phyloP scores from a whole-genome alignment of 2,113 vertebrate genomes.

The Barbus barbus region DNA sequence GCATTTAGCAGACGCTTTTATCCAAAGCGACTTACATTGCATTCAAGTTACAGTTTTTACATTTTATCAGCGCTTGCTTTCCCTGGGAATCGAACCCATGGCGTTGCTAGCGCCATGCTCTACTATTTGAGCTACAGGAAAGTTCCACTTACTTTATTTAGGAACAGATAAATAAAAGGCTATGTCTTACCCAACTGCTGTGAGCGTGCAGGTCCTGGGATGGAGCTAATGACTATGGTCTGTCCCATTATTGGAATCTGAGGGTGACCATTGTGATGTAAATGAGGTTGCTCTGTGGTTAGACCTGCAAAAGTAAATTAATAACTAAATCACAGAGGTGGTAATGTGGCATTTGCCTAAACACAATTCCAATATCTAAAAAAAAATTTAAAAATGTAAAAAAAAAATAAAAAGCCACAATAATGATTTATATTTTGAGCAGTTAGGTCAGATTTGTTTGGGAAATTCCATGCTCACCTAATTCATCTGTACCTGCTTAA shows the following conservation, averaged over 20 bases:
- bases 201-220: conserved; percentile 80
- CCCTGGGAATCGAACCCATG: too few species aligned
- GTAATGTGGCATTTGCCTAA: too few species aligned
- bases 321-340: not conserved
- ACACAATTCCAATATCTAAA: too few species aligned
- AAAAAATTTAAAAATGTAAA: too few species aligned
- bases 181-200: conserved; percentile 85
- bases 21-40: too few species aligned
- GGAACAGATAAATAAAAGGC: conserved; percentile 35
- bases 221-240: conserved; percentile 87
- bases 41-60: too few species aligned
- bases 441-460: not conserved
- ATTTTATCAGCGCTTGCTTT: too few species aligned
- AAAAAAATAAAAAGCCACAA: not conserved
- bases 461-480: not conserved
- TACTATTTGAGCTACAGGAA: too few species aligned
- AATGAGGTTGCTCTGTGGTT: conserved; percentile 79
- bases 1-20: too few species aligned
- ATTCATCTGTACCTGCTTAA: not conserved
- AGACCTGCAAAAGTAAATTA: conserved; percentile 74
- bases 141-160: too few species aligned
- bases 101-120: too few species aligned
- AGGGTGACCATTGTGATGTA: conserved; percentile 85
- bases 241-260: conserved; percentile 92
- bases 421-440: not conserved